A percentile compares a stretch with the other conserved stretches of the same genome.
phyloP scores from a whole-genome alignment of 2,797 vertebrate genomes.

The Phoebastria nigripes region DNA sequence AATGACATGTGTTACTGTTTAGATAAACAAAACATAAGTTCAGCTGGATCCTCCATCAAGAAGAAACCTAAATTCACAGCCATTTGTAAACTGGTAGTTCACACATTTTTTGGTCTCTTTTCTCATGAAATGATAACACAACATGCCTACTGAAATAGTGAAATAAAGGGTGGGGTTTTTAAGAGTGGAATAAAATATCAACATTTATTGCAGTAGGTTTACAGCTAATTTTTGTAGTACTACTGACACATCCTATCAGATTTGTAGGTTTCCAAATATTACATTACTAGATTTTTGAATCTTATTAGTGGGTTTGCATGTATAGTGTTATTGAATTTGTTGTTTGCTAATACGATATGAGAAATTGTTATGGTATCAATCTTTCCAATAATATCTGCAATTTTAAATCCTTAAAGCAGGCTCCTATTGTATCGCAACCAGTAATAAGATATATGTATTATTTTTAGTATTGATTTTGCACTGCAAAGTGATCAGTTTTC shows the following conservation, averaged over 20 bases:
- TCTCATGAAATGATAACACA: not conserved
- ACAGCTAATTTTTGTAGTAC: not conserved
- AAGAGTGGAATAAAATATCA: not conserved
- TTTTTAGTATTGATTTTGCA: constrained; percentile 46
- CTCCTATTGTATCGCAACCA: not conserved
- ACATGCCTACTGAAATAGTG: not conserved
- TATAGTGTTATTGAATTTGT: constrained; percentile 17
- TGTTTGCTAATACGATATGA: constrained; percentile 50
- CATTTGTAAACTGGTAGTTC: not conserved
- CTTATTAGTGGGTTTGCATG: not conserved
- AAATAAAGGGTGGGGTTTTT: not conserved
- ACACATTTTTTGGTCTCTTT: not conserved
- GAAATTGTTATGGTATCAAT: constrained; percentile 49
- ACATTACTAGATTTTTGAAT: not conserved
- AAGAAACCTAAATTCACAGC: not conserved
- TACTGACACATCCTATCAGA: not conserved
- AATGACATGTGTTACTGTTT: not conserved
- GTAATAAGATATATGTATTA: constrained; percentile 33
- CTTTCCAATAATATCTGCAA: constrained; percentile 58
- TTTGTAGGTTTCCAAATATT: not conserved
- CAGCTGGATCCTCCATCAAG: not conserved
- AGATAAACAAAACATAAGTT: not conserved
- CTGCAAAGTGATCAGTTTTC: not conserved
- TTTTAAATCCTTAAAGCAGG: constrained; percentile 50
- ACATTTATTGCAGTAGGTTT: not conserved